phyloP scores from a whole-genome alignment of 1,140 invertebrate genomes.

The Drosophila cardini region DNA sequence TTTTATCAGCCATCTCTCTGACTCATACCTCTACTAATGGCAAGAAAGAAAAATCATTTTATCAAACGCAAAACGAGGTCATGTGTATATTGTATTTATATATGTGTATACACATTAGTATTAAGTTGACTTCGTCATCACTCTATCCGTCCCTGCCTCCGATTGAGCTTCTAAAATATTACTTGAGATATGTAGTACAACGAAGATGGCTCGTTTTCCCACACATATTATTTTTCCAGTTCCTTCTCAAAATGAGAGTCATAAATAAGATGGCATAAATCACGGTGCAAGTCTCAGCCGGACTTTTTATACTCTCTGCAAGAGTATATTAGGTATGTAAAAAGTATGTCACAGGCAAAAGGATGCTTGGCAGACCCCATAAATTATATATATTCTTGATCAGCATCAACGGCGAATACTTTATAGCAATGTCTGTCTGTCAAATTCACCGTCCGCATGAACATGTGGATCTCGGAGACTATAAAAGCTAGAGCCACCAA shows the following conservation, averaged over 20 bases:
- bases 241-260: conserved; percentile 58
- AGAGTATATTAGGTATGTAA: too few species aligned
- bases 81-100: conserved; percentile 55
- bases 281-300: conserved; percentile 36
- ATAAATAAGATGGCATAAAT: conserved; percentile 77
- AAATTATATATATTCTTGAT: too few species aligned
- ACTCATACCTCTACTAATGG: not conserved
- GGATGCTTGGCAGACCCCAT: too few species aligned
- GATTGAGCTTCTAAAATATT: conserved; percentile 27
- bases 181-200: conserved; percentile 45
- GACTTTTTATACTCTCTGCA: too few species aligned
- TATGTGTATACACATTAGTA: not conserved
- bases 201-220: conserved; percentile 11
- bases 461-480: too few species aligned
- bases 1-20: conserved; percentile 42
- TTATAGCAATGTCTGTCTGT: too few species aligned
- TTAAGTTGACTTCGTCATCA: not conserved
- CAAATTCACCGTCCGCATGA: too few species aligned
- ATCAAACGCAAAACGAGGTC: conserved; percentile 67
- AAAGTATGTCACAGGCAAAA: too few species aligned
- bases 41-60: conserved; percentile 57
- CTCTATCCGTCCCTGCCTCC: not conserved
- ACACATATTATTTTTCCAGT: not conserved
- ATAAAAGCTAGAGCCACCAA: too few species aligned
- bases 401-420: too few species aligned